Base-by-base conservation (phyloP, 2,113 vertebrate species). In the Marmota monax region DNA sequence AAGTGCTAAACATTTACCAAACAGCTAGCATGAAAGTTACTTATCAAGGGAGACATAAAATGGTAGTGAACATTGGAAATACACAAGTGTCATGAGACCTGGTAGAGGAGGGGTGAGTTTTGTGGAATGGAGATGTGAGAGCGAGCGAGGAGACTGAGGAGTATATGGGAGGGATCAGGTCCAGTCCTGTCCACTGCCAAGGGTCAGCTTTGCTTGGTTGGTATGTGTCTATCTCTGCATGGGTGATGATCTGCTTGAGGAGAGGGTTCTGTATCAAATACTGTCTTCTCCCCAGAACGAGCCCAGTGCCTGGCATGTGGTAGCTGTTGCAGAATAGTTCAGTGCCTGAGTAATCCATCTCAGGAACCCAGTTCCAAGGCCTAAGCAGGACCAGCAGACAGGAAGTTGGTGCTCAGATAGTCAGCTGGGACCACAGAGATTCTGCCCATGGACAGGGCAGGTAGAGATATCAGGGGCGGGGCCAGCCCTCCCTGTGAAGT, bases 101-200 rank as follows among this genome's bases (percentile, higher is more conserved):
- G n/a, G 39, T 27, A 34, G 53, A 37, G 37, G 22, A 86, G 42
- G 65, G 14, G 9, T 39, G 34, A 45, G 42, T 78, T 37, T 51
- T 29, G 23, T 76, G 25, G 84, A 56, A 11, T 20, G 3, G 23
- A 18, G 25, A 48, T 2, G 12, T 4, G 25, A 65, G 32, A 42
- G 51, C 17, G n/a, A 92, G 23, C 0, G 0, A 63, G 37, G 12
- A 76, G 56, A 17, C 34, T 29, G 25, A 69, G 32, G 63, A 53
- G 7, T 6, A 1, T 5, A 2, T 22, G 4, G 23, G 45, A 53
- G 18, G 37, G 14, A 1, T 29, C 67, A 23, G 18, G n/a, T 32
- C 12, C 20, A n/a, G 76, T 58, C 69, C 27, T 88, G 27, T 58
- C 70, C 76, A 79, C 67, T 69, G 70, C 53, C 56, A 32, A 63